A percentile compares a stretch with the other conserved stretches of the same genome.
Evolutionary conservation across 2,113 vertebrate species (phyloP).

Genomic region (Forbesichthys papilliferus): DNA sequence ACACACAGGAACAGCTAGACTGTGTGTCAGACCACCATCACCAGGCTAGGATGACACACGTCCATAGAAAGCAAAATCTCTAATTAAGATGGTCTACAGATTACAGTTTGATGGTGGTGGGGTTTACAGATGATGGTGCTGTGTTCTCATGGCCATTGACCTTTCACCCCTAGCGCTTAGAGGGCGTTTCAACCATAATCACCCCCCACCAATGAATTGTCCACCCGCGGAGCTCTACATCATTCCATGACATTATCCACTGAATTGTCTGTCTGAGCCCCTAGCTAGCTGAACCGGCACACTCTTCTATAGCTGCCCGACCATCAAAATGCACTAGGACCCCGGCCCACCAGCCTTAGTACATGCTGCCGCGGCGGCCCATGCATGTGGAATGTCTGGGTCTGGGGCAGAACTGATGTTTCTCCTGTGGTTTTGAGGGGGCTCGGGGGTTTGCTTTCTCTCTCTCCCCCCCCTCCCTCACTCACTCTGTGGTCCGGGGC

Average conservation of each 20-base stretch:
- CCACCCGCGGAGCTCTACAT: no score
- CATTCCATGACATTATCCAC: no score
- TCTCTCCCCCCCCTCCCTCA: constrained; percentile 20
- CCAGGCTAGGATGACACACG: no score
- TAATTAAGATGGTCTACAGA: no score
- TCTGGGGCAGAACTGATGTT: constrained; percentile 72
- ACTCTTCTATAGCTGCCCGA: constrained; percentile 1
- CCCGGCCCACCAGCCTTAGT: constrained; percentile 23
- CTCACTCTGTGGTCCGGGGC: constrained; percentile 50
- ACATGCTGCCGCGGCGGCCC: constrained; percentile 44
- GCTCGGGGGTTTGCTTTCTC: constrained; percentile 50
- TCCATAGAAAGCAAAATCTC: no score
- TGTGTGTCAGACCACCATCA: no score
- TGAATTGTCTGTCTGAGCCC: neutral
- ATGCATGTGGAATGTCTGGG: constrained; percentile 71
- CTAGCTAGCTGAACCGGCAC: neutral
- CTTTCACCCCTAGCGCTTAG: constrained; percentile 22
- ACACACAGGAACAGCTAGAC: constrained; percentile 10
- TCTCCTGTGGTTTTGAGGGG: constrained; percentile 70
- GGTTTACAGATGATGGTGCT: neutral
- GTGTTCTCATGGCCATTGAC: constrained; percentile 41
- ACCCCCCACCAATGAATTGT: neutral
- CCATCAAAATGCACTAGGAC: constrained; percentile 15
- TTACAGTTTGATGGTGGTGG: neutral
- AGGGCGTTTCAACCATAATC: neutral